Conservation (phyloP, 2,113 vertebrate genomes). For the Brienomyrus longianalis region DNA sequence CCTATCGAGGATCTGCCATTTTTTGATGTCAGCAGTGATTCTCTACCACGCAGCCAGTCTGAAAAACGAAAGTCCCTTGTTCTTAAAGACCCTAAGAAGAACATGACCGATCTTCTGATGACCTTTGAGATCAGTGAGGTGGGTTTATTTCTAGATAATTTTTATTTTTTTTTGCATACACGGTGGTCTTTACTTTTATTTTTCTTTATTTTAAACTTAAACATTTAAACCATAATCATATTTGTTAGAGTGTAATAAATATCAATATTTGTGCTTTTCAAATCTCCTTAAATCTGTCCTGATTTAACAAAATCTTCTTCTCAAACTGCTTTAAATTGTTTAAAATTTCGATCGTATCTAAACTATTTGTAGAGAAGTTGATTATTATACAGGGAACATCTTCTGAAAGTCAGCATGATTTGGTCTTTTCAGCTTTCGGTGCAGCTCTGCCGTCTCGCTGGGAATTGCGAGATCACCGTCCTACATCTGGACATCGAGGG, state of each 20-base stretch:
- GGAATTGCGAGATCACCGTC: constrained; percentile 64
- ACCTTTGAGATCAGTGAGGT: constrained; percentile 88
- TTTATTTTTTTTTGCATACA: not conserved
- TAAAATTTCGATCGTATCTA: not conserved
- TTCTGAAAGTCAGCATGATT: not conserved
- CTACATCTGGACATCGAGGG: constrained; percentile 73
- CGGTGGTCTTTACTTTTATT: not conserved
- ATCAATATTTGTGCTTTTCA: not conserved
- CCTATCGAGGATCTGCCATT: constrained; percentile 70
- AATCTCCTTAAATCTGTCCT: not conserved
- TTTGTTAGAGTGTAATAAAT: not conserved
- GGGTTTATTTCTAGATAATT: constrained; percentile 17
- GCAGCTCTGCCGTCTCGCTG: constrained; percentile 72
- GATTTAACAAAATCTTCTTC: not conserved
- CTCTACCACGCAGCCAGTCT: constrained; percentile 40
- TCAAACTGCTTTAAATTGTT: not conserved
- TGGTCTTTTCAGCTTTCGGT: constrained; percentile 67
- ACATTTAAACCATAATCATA: not conserved
- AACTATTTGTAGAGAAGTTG: not conserved
- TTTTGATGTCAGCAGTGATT: constrained; percentile 58
- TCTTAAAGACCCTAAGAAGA: constrained; percentile 71
- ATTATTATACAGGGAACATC: not conserved
- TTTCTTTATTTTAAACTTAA: not conserved
- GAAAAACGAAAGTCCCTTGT: constrained; percentile 48
- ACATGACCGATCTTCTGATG: constrained; percentile 76